A percentile compares a stretch with the other conserved stretches of the same genome.
Evolutionary conservation across 92 coral and sea anemone species (phyloP).

Genomic region (Umimayanthus kanabou): DNA sequence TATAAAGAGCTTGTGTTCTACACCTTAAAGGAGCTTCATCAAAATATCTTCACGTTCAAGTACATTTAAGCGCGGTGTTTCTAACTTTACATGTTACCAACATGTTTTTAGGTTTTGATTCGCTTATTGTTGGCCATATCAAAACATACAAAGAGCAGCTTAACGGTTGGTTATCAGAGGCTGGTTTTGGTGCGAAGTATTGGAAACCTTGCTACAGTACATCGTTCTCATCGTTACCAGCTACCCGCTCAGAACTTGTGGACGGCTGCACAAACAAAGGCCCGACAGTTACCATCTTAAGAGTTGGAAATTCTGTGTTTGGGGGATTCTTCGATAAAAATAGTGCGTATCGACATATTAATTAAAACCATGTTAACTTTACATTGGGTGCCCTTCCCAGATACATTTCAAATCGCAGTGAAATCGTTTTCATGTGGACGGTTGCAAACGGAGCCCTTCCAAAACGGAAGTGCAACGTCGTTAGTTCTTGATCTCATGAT

Average conservation of each 20-base stretch:
- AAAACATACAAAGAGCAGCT: neutral
- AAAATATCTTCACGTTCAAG: neutral
- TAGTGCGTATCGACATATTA: neutral
- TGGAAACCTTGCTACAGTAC: neutral
- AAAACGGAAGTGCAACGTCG: too few relatives aligned
- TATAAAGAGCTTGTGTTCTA: too few relatives aligned
- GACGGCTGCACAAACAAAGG: neutral
- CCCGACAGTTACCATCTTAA: conserved; percentile 5
- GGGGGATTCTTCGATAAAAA: conserved; percentile 5
- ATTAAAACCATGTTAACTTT: too few relatives aligned
- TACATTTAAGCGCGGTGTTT: neutral
- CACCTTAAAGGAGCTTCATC: too few relatives aligned
- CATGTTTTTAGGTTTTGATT: neutral
- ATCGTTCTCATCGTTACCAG: neutral
- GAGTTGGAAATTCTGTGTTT: neutral
- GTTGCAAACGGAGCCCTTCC: too few relatives aligned
- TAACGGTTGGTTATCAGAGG: neutral
- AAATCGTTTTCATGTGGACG: too few relatives aligned
- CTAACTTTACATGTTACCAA: too few relatives aligned
- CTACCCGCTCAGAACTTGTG: neutral
- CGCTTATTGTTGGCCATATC: neutral
- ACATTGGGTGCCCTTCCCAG: too few relatives aligned
- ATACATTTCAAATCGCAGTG: too few relatives aligned
- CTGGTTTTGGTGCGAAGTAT: neutral
- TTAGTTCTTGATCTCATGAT: too few relatives aligned